Evolutionary conservation across 2,113 vertebrate species (phyloP), one percentile per base, ranked within the genome.

Genomic region (Struthio camelus): DNA sequence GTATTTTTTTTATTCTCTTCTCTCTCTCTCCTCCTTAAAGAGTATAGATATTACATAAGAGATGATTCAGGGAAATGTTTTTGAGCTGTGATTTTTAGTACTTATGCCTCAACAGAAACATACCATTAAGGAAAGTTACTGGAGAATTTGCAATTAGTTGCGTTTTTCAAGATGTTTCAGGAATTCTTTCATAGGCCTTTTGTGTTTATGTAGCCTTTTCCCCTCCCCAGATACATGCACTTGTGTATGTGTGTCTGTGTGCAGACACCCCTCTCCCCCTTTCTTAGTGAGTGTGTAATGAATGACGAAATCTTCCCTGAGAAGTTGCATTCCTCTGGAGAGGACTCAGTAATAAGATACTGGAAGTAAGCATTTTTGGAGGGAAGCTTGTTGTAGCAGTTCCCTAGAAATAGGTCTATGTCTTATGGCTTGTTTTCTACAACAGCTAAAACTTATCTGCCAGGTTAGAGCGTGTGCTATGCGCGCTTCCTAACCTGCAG

Each of bases 221-320:
- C 28, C 42, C 44, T 46, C 44, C 44, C 44, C 44, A 46, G 7
- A 11, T 1, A 8, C 4, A 10, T 2, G n/a, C n/a, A n/a, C n/a
- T n/a, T n/a, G 23, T 50, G 2, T 70, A 14, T 9, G 3, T 7
- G 24, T 53, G 10, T 24, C 24, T 24, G 51, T 53, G 51, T 53
- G 4, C 11, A 6, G 11, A 23, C 3, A 1, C 34, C 36, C 10
- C 4, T 2, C 25, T 5, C 2, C 9, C 0, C 19, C 19, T 4
- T 13, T 18, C 30, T 61, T 44, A 2, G 7, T 6, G 64, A 51
- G 30, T 19, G 15, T 11, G 11, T 5, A 6, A 14, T 32, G 25
- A 46, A 32, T 46, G 10, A 9, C 30, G 53, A 30, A 50, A 30
- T 48, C 14, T 56, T 27, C 19, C 4, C 3, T 2, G 7, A 65